A percentile compares a stretch with the other conserved stretches of the same genome.
Conservation (phyloP, 1,140 invertebrate species). For the Carcinoscorpius rotundicauda region DNA sequence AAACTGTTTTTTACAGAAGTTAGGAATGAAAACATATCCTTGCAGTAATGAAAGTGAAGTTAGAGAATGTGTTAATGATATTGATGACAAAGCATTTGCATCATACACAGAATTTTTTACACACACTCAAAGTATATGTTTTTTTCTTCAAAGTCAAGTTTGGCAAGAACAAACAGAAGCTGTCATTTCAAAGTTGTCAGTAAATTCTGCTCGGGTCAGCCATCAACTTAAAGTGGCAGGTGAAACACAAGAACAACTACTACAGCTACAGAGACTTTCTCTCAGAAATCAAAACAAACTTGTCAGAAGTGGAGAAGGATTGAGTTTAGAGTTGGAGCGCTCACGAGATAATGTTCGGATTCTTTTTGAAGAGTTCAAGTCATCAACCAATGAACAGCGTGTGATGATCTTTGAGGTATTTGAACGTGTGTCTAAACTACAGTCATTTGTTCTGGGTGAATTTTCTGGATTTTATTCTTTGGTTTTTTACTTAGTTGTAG, state of each 20-base stretch:
- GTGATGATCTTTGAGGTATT: conserved; percentile 44
- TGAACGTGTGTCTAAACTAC: conserved; percentile 40
- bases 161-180: conserved; percentile 50
- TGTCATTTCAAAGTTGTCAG: conserved; percentile 38
- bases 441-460: conserved; percentile 41
- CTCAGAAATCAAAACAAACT: conserved; percentile 42
- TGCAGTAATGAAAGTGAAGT: conserved; percentile 36
- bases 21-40: conserved; percentile 40
- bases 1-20: conserved; percentile 51
- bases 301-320: conserved; percentile 35
- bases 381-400: conserved; percentile 41
- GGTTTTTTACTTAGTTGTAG: conserved; percentile 40
- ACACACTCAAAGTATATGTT: conserved; percentile 54
- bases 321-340: conserved; percentile 33
- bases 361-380: conserved; percentile 41
- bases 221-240: conserved; percentile 37
- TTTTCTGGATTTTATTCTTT: conserved; percentile 45
- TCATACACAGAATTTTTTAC: conserved; percentile 54
- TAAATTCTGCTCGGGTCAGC: conserved; percentile 37
- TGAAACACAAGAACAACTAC: conserved; percentile 32
- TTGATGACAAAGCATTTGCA: conserved; percentile 45
- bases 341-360: conserved; percentile 36
- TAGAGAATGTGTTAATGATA: conserved; percentile 41
- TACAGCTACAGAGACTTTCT: conserved; percentile 42
- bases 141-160: conserved; percentile 47